These are phyloP conservation scores for Cromileptes altivelis DNA, from an alignment of 2,113 vertebrate species.

Conservation along the genomic window DNA sequence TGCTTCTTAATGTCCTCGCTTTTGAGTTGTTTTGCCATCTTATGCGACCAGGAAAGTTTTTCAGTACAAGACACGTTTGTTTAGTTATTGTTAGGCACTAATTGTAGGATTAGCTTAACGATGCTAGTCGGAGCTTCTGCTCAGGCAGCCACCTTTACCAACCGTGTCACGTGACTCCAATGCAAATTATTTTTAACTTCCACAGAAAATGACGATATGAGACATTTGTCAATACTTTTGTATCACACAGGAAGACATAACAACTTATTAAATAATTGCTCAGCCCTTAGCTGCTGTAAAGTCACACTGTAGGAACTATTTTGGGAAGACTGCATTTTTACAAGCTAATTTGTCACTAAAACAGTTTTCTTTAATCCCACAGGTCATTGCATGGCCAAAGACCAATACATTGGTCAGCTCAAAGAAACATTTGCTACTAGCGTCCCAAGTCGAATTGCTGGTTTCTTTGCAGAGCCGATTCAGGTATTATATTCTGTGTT, in stretches of 20 bases:
- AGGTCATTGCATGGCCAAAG: slow-evolving; percentile 92
- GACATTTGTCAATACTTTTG: neutral
- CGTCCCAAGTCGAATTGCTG: slow-evolving; percentile 89
- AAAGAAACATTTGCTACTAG: slow-evolving; percentile 90
- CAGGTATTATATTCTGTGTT: slow-evolving; percentile 84
- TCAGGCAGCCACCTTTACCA: too few species aligned
- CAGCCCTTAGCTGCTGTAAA: neutral
- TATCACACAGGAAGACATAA: neutral
- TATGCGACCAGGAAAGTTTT: too few species aligned
- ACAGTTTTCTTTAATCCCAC: slow-evolving; percentile 18
- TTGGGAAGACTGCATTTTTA: neutral
- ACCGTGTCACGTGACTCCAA: too few species aligned
- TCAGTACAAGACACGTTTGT: too few species aligned
- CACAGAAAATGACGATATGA: neutral
- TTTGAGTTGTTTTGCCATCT: too few species aligned
- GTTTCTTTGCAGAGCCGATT: slow-evolving; percentile 95
- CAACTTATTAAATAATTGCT: neutral
- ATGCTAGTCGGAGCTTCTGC: too few species aligned
- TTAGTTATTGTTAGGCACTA: too few species aligned
- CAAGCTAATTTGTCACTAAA: neutral
- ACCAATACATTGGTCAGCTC: slow-evolving; percentile 91
- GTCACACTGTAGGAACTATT: neutral
- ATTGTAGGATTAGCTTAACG: too few species aligned
- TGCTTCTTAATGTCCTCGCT: too few species aligned
- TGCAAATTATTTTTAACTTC: too few species aligned